These are phyloP conservation scores for Drosophila orosa DNA, from an alignment of 1,140 invertebrate genomes.

Conservation along the genomic window DNA sequence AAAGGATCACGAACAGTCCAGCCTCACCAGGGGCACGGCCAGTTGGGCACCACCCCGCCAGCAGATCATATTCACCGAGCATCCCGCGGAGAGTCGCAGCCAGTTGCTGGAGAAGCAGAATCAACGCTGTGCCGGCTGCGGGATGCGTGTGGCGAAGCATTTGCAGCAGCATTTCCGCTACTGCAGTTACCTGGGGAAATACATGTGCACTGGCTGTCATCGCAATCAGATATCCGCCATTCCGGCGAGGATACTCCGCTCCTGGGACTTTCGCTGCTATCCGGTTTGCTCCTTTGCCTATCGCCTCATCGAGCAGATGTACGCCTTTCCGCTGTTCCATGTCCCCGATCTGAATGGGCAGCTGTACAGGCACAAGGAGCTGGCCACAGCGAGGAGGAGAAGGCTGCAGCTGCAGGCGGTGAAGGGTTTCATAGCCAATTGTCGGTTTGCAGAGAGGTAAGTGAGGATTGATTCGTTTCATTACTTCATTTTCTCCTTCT, in stretches of 20 bases:
- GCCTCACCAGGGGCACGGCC: conserved; percentile 88
- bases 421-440: conserved; percentile 88
- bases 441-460: conserved; percentile 88
- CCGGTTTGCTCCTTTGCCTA: conserved; percentile 93
- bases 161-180: conserved; percentile 91
- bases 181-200: conserved; percentile 94
- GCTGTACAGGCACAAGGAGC: conserved; percentile 87
- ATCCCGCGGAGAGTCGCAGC: conserved; percentile 87
- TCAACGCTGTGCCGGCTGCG: conserved; percentile 94
- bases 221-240: conserved; percentile 90
- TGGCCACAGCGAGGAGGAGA: conserved; percentile 87
- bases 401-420: conserved; percentile 89
- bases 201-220: conserved; percentile 96
- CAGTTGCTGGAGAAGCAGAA: conserved; percentile 90
- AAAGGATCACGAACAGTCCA: conserved; percentile 20
- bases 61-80: conserved; percentile 93
- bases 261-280: conserved; percentile 87
- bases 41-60: conserved; percentile 94
- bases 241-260: conserved; percentile 90
- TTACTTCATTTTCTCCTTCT: no score
- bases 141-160: conserved; percentile 90
- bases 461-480: no score
- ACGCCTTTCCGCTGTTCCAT: conserved; percentile 91
- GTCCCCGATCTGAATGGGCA: conserved; percentile 89
- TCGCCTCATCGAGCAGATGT: conserved; percentile 91